Conservation (phyloP, 2,797 vertebrate genomes). For the Manis crassicaudata region DNA sequence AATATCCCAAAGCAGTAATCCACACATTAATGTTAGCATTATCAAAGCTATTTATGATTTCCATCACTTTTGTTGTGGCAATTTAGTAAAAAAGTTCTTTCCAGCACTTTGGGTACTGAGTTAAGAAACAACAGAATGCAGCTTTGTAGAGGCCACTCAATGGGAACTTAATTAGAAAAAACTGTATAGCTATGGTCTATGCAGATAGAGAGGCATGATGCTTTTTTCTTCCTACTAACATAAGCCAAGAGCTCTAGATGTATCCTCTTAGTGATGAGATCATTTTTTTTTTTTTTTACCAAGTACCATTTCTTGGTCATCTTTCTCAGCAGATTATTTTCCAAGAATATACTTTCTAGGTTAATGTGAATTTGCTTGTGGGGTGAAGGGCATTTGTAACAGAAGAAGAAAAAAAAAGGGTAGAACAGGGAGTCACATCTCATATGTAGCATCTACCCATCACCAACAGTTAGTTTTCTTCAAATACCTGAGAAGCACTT, state of each 20-base stretch:
- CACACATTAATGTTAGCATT: slow-evolving; percentile 47
- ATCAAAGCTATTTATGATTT: slow-evolving; percentile 53
- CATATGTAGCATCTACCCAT: background rate
- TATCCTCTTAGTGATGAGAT: slow-evolving; percentile 51
- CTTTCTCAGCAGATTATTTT: slow-evolving; percentile 37
- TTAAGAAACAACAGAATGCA: slow-evolving; percentile 30
- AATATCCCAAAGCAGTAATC: slow-evolving; percentile 49
- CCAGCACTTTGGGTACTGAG: slow-evolving; percentile 30
- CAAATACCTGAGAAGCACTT: slow-evolving; percentile 37
- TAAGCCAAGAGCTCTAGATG: background rate
- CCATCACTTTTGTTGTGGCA: slow-evolving; percentile 51
- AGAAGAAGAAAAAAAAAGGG: background rate
- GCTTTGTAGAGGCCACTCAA: slow-evolving; percentile 24
- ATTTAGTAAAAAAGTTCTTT: slow-evolving; percentile 54
- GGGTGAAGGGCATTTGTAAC: background rate
- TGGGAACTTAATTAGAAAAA: slow-evolving; percentile 62
- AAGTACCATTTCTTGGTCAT: slow-evolving; percentile 53
- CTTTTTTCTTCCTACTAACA: background rate
- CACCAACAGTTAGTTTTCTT: slow-evolving; percentile 18
- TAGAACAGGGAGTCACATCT: background rate
- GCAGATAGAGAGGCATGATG: background rate
- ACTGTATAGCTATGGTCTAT: background rate
- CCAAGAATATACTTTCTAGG: slow-evolving; percentile 10
- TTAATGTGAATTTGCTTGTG: slow-evolving; percentile 5
- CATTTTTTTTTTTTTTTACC: background rate